phyloP scores from a whole-genome alignment of 2,797 vertebrate genomes.

The Arctocebus calabarensis region DNA sequence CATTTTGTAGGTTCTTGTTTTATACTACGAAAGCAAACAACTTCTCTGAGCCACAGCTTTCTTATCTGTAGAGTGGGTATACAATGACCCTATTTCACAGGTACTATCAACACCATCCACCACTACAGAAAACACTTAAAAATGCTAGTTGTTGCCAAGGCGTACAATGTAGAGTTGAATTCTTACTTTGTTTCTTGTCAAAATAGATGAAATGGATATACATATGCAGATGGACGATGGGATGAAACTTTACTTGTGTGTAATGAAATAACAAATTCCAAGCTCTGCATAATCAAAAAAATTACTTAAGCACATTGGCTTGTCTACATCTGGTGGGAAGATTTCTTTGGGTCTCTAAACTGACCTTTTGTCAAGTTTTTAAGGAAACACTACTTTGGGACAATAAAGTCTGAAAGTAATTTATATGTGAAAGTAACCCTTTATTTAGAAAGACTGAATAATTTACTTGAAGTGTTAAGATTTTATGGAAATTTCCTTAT shows the following conservation, averaged over 20 bases:
- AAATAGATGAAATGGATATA: background rate
- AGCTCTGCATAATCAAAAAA: background rate
- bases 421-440: slow-evolving; percentile 37
- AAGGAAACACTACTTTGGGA: slow-evolving; percentile 22
- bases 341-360: background rate
- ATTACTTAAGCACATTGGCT: background rate
- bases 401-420: slow-evolving; percentile 42
- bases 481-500: slow-evolving; percentile 57
- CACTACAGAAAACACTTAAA: background rate
- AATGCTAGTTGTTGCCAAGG: background rate
- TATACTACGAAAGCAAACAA: background rate
- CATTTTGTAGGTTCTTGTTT: background rate
- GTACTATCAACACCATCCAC: background rate
- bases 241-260: background rate
- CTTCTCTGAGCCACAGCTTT: background rate
- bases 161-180: background rate
- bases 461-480: slow-evolving; percentile 56
- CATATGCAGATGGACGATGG: background rate
- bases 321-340: background rate
- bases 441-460: slow-evolving; percentile 56
- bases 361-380: slow-evolving; percentile 40
- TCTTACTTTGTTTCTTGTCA: background rate
- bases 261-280: slow-evolving; percentile 46
- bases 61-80: background rate
- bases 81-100: background rate